A percentile compares a stretch with the other conserved stretches of the same genome.
These are phyloP conservation scores for Lepidurus arcticus DNA, from an alignment of 1,140 invertebrate genomes.

Conservation along the genomic window DNA sequence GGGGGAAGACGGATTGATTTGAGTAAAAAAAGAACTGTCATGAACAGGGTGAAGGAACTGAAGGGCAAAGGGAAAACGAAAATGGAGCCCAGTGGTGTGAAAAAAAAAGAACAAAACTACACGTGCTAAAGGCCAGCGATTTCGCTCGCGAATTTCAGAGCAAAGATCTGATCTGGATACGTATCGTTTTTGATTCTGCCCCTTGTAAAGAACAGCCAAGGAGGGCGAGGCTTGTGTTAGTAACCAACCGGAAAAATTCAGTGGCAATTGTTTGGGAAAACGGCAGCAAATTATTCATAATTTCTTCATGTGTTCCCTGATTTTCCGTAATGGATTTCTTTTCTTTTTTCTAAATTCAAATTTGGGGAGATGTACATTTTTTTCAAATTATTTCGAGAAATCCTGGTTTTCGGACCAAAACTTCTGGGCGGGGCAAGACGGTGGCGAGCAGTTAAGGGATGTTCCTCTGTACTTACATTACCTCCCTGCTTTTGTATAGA, in stretches of 20 bases:
- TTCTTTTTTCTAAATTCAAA: no score
- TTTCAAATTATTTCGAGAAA: neutral
- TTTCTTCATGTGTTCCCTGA: no score
- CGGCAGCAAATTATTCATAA: no score
- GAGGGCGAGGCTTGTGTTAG: neutral
- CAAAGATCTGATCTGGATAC: slow-evolving; percentile 17
- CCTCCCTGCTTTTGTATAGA: slow-evolving; percentile 17
- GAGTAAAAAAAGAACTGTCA: neutral
- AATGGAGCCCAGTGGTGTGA: neutral
- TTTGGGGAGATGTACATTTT: neutral
- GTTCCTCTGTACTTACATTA: slow-evolving; percentile 22
- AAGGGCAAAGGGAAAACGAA: neutral
- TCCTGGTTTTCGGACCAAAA: neutral
- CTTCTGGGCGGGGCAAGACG: neutral
- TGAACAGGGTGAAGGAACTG: slow-evolving; percentile 8
- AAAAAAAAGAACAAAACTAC: neutral
- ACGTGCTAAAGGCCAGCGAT: neutral
- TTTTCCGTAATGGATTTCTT: no score
- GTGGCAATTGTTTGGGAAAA: neutral
- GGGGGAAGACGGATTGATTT: neutral
- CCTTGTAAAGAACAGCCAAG: neutral
- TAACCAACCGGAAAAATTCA: neutral
- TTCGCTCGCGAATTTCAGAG: neutral
- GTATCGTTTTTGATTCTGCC: neutral
- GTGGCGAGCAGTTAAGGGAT: neutral